phyloP scores from a whole-genome alignment of 1,140 invertebrate species.

The Steinernema khuongi region DNA sequence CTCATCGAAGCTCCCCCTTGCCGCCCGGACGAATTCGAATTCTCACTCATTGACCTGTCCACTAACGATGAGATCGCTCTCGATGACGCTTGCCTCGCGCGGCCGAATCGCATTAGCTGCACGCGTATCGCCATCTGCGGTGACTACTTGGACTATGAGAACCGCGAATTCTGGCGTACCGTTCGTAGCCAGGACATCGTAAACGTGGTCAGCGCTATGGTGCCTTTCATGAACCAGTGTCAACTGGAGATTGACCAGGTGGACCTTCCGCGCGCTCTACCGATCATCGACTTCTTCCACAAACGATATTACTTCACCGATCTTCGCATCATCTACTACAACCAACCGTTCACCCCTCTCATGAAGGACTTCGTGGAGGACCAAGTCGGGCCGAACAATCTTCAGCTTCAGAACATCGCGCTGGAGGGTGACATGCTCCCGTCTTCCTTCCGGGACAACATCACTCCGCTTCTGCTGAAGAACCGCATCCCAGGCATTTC shows the following conservation, averaged over 20 bases:
- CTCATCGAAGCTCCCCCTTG: neutral
- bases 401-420: neutral
- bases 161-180: slow-evolving; percentile 4
- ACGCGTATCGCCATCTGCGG: neutral
- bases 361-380: neutral
- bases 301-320: neutral
- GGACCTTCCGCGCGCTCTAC: neutral
- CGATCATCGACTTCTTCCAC: neutral
- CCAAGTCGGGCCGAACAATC: neutral
- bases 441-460: neutral
- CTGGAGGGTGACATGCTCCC: neutral
- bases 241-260: neutral
- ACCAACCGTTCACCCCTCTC: neutral
- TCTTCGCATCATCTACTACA: neutral
- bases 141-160: neutral
- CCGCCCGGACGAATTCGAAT: neutral
- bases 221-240: neutral
- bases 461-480: neutral
- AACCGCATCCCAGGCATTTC: neutral
- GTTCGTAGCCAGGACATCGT: neutral
- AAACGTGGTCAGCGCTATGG: neutral
- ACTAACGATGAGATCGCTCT: neutral
- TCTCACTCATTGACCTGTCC: neutral
- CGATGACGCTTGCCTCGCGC: neutral
- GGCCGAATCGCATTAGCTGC: neutral